Conservation (phyloP, 2,797 vertebrate genomes). For the Gephyroberyx darwinii region DNA sequence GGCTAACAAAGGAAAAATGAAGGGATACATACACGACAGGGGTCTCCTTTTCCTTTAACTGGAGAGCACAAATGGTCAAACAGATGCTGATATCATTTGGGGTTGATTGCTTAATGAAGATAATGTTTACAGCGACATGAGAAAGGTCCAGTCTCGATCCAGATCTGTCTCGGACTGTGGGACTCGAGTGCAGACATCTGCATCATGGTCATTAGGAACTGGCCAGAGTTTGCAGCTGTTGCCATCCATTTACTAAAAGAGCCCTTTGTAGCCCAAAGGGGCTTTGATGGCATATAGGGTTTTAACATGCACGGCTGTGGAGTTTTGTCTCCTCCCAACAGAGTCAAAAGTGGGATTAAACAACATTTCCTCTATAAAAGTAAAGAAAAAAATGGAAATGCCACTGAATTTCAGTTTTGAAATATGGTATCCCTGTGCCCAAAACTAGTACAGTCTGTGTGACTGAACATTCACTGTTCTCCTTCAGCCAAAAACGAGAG, state of each 20-base stretch:
- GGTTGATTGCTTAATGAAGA: constrained; percentile 62
- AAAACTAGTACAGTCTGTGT: constrained; percentile 15
- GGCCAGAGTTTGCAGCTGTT: constrained; percentile 78
- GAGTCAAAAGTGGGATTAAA: constrained; percentile 41
- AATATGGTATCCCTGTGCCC: constrained; percentile 24
- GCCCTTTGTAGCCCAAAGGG: constrained; percentile 72
- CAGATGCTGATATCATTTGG: constrained; percentile 55
- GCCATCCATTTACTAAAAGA: constrained; percentile 77
- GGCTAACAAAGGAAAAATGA: constrained; percentile 14
- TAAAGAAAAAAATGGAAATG: constrained; percentile 48
- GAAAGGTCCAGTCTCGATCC: constrained; percentile 55
- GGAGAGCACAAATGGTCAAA: constrained; percentile 44
- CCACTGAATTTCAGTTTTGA: constrained; percentile 24
- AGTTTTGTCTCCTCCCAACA: constrained; percentile 42
- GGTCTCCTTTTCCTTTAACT: constrained; percentile 34
- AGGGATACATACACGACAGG: constrained; percentile 5
- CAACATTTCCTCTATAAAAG: constrained; percentile 58
- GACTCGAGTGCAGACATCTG: constrained; percentile 77
- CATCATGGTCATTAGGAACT: constrained; percentile 70
- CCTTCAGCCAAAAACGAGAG: background rate
- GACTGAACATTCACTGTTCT: too few relatives aligned
- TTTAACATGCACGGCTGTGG: constrained; percentile 74
- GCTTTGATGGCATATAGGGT: constrained; percentile 79
- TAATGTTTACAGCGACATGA: constrained; percentile 44
- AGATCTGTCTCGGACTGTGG: constrained; percentile 72